A percentile compares a stretch with the other conserved stretches of the same genome.
Evolutionary conservation across 2,113 vertebrate species (phyloP).

Genomic region (Bubo blakistoni): DNA sequence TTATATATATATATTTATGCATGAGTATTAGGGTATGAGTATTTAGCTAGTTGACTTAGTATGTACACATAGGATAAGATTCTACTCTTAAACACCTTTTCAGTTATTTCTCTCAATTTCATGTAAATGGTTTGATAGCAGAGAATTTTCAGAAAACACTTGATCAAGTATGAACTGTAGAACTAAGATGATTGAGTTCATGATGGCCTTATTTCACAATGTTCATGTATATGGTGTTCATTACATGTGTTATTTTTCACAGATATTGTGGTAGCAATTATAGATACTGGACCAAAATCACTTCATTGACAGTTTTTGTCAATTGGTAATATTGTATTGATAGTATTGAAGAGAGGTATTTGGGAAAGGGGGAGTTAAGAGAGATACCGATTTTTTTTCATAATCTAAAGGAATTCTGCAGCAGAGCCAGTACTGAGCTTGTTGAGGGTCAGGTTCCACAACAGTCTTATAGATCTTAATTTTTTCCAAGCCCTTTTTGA

Average conservation of each 20-base stretch:
- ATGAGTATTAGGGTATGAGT: background rate
- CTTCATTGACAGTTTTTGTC: background rate
- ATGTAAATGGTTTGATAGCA: background rate
- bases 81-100: background rate
- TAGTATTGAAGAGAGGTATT: background rate
- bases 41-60: background rate
- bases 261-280: background rate
- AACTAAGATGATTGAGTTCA: background rate
- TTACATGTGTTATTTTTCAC: background rate
- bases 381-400: background rate
- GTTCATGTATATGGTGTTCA: background rate
- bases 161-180: background rate
- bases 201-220: background rate
- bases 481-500: background rate
- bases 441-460: background rate
- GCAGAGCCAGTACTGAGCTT: background rate
- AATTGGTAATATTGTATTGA: background rate
- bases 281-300: background rate
- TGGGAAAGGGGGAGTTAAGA: background rate
- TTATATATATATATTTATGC: background rate
- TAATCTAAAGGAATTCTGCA: background rate
- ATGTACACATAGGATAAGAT: background rate
- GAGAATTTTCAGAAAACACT: background rate
- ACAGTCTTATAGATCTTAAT: background rate
- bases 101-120: background rate